A percentile compares a stretch with the other conserved stretches of the same genome.
phyloP scores from a whole-genome alignment of 2,113 vertebrate genomes.

The Sapayoa aenigma region DNA sequence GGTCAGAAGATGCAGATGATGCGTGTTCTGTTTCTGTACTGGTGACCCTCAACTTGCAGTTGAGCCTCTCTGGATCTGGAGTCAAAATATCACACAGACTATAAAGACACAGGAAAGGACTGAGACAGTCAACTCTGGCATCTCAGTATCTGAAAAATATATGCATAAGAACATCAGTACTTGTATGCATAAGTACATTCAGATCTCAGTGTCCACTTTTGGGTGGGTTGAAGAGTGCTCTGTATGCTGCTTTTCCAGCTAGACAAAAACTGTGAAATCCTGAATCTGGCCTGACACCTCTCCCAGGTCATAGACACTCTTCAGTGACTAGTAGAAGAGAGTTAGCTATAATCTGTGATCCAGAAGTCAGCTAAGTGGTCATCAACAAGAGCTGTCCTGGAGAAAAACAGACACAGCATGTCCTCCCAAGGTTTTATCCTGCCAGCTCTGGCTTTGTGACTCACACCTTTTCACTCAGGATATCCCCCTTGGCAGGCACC shows the following conservation, averaged over 20 bases:
- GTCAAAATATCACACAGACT: not conserved
- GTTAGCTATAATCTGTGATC: not conserved
- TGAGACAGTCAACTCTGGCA: not conserved
- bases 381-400: not conserved
- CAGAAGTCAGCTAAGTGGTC: not conserved
- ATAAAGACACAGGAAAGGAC: not conserved
- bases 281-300: not conserved
- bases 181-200: not conserved
- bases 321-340: not conserved
- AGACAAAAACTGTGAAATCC: not conserved
- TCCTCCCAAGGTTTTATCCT: not conserved
- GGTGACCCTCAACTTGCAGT: not conserved
- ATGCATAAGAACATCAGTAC: not conserved
- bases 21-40: not conserved
- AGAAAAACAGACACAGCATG: not conserved
- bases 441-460: fast-evolving
- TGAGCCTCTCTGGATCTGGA: not conserved
- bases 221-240: not conserved
- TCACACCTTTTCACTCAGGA: not conserved
- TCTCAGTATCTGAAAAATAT: not conserved
- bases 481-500: not conserved
- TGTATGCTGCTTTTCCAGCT: not conserved
- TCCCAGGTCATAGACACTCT: not conserved
- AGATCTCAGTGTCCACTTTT: not conserved
- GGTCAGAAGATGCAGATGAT: not conserved